A percentile compares a stretch with the other conserved stretches of the same genome.
Conservation (phyloP, 2,888 invertebrate genomes). For the Disparrhopalites patrizii region DNA sequence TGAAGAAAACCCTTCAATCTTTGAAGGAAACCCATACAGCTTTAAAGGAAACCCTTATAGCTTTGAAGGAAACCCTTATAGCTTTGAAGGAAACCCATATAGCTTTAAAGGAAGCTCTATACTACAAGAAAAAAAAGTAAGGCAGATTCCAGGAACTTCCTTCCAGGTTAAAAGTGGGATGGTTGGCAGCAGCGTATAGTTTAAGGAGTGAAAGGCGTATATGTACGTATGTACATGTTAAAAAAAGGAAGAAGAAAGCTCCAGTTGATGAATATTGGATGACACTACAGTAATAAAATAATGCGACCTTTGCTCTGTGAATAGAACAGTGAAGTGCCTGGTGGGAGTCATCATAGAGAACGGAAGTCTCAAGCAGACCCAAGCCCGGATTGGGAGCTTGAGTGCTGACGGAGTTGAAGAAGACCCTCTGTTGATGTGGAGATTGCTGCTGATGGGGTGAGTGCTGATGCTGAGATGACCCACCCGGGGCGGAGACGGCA, state of each 20-base stretch:
- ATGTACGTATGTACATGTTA: no score
- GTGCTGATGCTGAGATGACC: conserved; percentile 17
- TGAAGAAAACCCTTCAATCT: no score
- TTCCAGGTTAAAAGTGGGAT: no score
- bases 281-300: conserved; percentile 1
- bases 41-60: no score
- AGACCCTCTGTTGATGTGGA: background rate
- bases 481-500: conserved; percentile 14
- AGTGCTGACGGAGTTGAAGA: background rate
- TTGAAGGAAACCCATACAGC: no score
- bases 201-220: no score
- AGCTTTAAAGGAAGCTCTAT: no score
- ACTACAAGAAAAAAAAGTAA: no score
- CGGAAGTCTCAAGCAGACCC: conserved; percentile 70
- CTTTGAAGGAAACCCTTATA: no score
- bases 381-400: conserved; percentile 41
- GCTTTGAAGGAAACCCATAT: no score
- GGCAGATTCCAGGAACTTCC: no score
- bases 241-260: background rate
- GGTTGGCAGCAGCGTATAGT: no score
- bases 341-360: conserved; percentile 72
- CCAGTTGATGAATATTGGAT: conserved; percentile 10
- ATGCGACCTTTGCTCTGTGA: conserved; percentile 65
- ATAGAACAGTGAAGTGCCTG: conserved; percentile 76
- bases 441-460: conserved; percentile 10